phyloP scores from a whole-genome alignment of 2,888 invertebrate genomes.

The Dolichopus griseipennis region DNA sequence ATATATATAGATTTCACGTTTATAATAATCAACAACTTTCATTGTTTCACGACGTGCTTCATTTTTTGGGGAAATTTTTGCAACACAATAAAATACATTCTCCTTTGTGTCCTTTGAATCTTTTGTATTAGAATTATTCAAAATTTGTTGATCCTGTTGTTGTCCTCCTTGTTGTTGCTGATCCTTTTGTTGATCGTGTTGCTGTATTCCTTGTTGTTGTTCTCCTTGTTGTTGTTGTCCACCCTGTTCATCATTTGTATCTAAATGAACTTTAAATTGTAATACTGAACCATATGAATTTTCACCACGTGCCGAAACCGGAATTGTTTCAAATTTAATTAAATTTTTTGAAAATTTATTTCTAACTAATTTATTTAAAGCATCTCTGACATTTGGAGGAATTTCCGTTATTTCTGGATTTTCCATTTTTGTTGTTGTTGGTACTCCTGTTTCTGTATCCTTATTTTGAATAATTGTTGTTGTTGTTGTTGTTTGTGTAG shows the following conservation, averaged over 20 bases:
- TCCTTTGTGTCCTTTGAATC: background rate
- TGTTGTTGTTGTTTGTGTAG: background rate
- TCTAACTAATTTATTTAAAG: background rate
- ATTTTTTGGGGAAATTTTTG: constrained; percentile 34
- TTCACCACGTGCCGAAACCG: constrained; percentile 25
- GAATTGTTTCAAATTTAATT: constrained; percentile 13
- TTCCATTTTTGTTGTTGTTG: background rate
- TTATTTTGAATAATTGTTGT: background rate
- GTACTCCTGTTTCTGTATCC: background rate
- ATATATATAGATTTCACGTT: constrained; percentile 34
- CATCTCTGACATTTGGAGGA: background rate
- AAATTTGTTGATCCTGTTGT: background rate
- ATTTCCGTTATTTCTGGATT: background rate
- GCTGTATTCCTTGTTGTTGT: background rate
- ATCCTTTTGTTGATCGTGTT: background rate
- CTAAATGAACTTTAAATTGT: constrained; percentile 23
- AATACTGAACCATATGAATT: constrained; percentile 28
- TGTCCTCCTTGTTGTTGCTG: background rate
- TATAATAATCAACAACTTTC: constrained; percentile 31
- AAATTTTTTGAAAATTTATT: background rate
- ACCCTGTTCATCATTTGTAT: constrained; percentile 7
- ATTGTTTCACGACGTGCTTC: constrained; percentile 30
- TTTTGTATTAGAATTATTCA: background rate
- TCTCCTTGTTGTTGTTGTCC: background rate
- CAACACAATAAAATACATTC: constrained; percentile 21